These are phyloP conservation scores for Epinephelus lanceolatus DNA, from an alignment of 2,113 vertebrate species.

Conservation along the genomic window DNA sequence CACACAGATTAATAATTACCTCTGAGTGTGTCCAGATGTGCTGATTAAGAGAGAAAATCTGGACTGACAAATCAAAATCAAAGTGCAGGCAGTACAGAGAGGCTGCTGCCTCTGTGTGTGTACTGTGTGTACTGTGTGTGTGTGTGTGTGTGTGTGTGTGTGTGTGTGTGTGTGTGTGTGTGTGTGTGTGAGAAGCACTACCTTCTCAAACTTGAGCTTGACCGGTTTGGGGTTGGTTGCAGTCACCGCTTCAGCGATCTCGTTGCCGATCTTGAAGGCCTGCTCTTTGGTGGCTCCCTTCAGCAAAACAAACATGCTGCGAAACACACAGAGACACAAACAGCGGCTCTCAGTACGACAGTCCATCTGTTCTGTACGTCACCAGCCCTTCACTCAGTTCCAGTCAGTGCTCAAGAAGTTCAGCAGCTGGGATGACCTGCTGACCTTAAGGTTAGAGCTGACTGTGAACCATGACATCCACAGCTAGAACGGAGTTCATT, in stretches of 20 bases:
- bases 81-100: background rate
- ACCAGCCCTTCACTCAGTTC: background rate
- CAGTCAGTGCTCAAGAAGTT: too few species aligned
- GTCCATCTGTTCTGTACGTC: background rate
- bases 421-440: too few species aligned
- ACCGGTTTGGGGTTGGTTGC: slow-evolving; percentile 97
- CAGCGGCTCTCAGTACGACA: background rate
- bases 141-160: background rate
- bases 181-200: slow-evolving; percentile 62
- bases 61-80: slow-evolving; percentile 1
- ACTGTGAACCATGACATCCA: too few species aligned
- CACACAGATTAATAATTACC: background rate
- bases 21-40: slow-evolving; percentile 1
- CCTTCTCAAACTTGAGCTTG: slow-evolving; percentile 99
- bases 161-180: background rate
- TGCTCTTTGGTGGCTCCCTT: slow-evolving; percentile 98
- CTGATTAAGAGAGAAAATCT: background rate
- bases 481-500: too few species aligned
- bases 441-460: too few species aligned
- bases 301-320: slow-evolving; percentile 96
- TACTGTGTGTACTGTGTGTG: background rate
- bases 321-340: slow-evolving; percentile 1
- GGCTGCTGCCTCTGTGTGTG: background rate
- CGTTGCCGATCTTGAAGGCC: slow-evolving; percentile 96
- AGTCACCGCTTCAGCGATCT: slow-evolving; percentile 98